A percentile compares a stretch with the other conserved stretches of the same genome.
These are phyloP conservation scores for Melozone crissalis DNA, from an alignment of 2,113 vertebrate species.

Conservation along the genomic window DNA sequence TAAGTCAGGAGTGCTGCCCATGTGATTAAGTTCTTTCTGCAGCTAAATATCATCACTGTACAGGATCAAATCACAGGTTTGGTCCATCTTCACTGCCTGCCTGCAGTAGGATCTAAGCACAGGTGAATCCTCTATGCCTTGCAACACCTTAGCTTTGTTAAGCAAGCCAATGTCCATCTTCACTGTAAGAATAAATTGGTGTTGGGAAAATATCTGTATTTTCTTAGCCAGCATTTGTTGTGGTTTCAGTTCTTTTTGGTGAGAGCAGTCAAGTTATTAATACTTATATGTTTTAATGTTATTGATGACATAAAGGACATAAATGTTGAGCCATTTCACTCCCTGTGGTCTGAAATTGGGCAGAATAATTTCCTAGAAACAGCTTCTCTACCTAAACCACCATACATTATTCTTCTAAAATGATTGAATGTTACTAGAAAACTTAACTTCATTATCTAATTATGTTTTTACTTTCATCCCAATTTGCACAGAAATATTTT, in stretches of 20 bases:
- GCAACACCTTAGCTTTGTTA: fast-evolving
- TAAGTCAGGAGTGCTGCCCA: not conserved
- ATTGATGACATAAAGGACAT: not conserved
- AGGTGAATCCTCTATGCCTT: not conserved
- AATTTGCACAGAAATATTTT: not conserved
- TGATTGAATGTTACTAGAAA: not conserved
- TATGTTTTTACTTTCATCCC: not conserved
- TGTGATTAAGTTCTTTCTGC: not conserved
- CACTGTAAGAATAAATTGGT: not conserved
- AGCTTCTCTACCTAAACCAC: not conserved
- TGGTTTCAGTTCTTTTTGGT: not conserved
- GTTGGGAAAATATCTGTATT: not conserved
- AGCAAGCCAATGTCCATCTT: not conserved
- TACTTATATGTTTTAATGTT: not conserved
- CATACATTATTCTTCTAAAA: not conserved
- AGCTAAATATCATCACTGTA: not conserved
- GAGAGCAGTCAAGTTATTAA: not conserved
- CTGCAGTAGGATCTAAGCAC: not conserved
- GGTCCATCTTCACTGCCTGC: not conserved
- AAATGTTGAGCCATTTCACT: not conserved
- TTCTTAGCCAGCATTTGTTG: not conserved
- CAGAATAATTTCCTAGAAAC: not conserved
- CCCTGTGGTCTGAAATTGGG: not conserved
- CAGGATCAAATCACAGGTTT: not conserved
- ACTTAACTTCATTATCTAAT: not conserved